Conservation (phyloP, 2,797 vertebrate species). For the Nothura maculosa region DNA sequence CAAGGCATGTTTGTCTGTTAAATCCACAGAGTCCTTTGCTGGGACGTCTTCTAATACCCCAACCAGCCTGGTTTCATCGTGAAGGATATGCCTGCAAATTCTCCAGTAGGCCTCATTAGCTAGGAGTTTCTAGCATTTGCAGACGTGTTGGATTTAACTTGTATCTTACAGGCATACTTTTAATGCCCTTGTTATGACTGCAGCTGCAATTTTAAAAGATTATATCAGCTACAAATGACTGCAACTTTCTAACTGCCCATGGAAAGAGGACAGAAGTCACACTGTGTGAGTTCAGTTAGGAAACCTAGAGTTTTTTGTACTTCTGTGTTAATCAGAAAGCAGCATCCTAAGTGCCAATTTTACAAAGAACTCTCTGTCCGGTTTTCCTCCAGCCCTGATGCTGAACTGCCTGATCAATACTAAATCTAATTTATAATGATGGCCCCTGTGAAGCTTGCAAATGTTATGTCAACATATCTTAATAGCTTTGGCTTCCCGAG, state of each 20-base stretch:
- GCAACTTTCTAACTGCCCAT: neutral
- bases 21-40: neutral
- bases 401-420: constrained; percentile 81
- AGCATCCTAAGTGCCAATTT: constrained; percentile 68
- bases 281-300: constrained; percentile 34
- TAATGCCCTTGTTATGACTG: neutral
- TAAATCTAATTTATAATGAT: constrained; percentile 82
- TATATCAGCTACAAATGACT: constrained; percentile 2
- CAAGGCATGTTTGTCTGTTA: neutral
- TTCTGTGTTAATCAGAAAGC: constrained; percentile 75
- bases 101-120: constrained; percentile 54
- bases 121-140: constrained; percentile 7
- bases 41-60: neutral
- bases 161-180: neutral
- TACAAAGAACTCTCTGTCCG: constrained; percentile 70
- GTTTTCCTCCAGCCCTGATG: constrained; percentile 73
- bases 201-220: constrained; percentile 23
- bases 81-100: neutral
- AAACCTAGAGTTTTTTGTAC: constrained; percentile 57
- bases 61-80: neutral
- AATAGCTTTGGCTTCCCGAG: constrained; percentile 79
- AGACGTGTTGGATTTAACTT: neutral
- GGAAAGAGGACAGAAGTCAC: constrained; percentile 24
- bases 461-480: constrained; percentile 83
- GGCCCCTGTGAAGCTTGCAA: constrained; percentile 80